Evolutionary conservation across 2,113 vertebrate genomes (phyloP).

Genomic region (Syngnathoides biaculeatus): DNA sequence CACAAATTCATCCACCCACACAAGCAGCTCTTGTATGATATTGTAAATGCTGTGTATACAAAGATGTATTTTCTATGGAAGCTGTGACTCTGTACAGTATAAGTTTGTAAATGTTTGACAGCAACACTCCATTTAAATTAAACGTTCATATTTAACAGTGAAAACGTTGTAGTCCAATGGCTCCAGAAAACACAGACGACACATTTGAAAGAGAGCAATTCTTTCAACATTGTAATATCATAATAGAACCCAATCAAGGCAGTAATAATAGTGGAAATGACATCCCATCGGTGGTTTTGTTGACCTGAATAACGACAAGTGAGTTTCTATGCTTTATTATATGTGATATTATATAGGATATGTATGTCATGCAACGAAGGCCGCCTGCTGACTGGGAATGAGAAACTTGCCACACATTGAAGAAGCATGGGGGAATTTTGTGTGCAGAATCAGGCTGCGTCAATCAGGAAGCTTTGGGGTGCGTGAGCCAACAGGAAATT

Average conservation of each 20-base stretch:
- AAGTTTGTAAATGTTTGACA: slow-evolving; percentile 64
- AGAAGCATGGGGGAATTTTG: slow-evolving; percentile 12
- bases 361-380: neutral
- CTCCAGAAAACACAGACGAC: neutral
- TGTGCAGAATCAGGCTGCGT: slow-evolving; percentile 13
- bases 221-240: neutral
- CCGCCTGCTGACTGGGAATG: slow-evolving; percentile 7
- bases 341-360: neutral
- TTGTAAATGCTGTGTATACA: slow-evolving; percentile 77
- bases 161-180: slow-evolving; percentile 12
- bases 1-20: slow-evolving; percentile 21
- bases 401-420: slow-evolving; percentile 21
- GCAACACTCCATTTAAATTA: slow-evolving; percentile 71
- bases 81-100: slow-evolving; percentile 72
- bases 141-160: slow-evolving; percentile 61
- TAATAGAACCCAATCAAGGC: neutral
- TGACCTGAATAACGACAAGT: neutral
- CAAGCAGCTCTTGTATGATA: slow-evolving; percentile 64
- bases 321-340: neutral
- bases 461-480: slow-evolving; percentile 47
- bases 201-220: neutral
- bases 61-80: slow-evolving; percentile 78
- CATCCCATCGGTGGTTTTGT: neutral
- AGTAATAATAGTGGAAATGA: neutral
- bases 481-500: slow-evolving; percentile 58